Percentiles rank a stretch among this genome's conserved stretches.
These are phyloP conservation scores for Zosterops borbonicus DNA, from an alignment of 2,113 vertebrate species.

Conservation along the genomic window DNA sequence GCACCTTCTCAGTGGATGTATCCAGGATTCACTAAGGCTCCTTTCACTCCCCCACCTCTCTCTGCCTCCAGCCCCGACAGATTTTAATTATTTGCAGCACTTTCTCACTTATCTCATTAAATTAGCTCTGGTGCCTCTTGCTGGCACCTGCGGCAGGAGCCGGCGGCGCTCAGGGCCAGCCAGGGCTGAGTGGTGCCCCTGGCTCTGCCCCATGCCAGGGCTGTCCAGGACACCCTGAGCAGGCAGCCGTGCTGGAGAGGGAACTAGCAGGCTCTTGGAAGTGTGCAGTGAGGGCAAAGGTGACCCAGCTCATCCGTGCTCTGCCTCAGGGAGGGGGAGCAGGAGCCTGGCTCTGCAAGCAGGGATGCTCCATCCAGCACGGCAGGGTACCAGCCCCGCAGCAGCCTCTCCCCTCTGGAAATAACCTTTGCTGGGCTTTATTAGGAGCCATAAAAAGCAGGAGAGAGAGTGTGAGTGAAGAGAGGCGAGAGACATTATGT, in stretches of 20 bases:
- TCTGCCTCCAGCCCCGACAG: neutral
- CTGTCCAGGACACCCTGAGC: neutral
- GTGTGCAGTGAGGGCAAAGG: accelerated
- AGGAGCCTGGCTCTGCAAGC: accelerated
- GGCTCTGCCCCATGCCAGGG: neutral
- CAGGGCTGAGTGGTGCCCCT: accelerated
- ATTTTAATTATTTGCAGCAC: neutral
- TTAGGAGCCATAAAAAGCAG: conserved; percentile 4
- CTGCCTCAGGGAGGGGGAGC: neutral
- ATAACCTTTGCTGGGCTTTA: conserved; percentile 23
- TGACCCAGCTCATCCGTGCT: accelerated
- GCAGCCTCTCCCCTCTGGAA: neutral
- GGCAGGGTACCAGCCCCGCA: neutral
- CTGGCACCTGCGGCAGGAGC: neutral
- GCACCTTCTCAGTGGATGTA: neutral
- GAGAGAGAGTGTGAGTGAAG: neutral
- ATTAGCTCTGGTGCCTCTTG: neutral
- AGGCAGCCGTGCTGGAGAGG: neutral
- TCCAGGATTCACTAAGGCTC: neutral
- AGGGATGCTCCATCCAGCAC: neutral
- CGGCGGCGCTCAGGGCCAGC: neutral
- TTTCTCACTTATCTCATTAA: neutral
- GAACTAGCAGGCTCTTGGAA: accelerated
- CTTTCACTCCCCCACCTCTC: neutral
- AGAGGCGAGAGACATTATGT: conserved; percentile 12